These are phyloP conservation scores for Theonella swinhoei DNA, from an alignment of 37 sponge, comb jelly and placozoan species.

Conservation along the genomic window DNA sequence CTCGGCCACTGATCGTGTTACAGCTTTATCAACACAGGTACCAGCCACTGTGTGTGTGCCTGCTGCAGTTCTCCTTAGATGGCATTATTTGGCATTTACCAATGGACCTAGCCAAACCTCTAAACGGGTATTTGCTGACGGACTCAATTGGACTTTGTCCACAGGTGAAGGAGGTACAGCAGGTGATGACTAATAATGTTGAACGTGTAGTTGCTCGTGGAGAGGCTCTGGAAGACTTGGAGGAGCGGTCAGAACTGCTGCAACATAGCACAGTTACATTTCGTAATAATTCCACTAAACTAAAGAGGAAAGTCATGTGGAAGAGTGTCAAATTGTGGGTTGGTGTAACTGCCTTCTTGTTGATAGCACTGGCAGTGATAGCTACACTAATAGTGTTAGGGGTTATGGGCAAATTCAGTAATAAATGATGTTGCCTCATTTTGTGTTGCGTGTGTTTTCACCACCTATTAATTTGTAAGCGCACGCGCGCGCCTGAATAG, in stretches of 20 bases:
- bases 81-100: no score
- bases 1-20: not conserved
- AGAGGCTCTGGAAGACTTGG: constrained; percentile 7
- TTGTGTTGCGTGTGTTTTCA: not conserved
- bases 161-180: constrained; percentile 10
- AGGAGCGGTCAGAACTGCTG: constrained; percentile 21
- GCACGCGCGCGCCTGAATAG: no score
- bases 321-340: not conserved
- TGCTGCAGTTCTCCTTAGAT: not conserved
- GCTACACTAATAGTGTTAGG: constrained; percentile 2
- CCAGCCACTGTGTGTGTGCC: no score
- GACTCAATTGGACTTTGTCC: no score
- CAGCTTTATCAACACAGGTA: not conserved
- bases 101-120: no score
- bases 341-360: not conserved
- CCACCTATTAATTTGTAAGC: no score
- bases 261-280: not conserved
- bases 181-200: constrained; percentile 19
- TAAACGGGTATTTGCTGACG: no score
- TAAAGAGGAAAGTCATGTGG: constrained; percentile 17
- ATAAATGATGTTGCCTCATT: not conserved
- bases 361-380: not conserved
- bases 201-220: constrained; percentile 12
- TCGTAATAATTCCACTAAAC: constrained; percentile 1
- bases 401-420: constrained; percentile 1